phyloP scores from a whole-genome alignment of 2,888 invertebrate species.

The Ernsta delagoae region DNA sequence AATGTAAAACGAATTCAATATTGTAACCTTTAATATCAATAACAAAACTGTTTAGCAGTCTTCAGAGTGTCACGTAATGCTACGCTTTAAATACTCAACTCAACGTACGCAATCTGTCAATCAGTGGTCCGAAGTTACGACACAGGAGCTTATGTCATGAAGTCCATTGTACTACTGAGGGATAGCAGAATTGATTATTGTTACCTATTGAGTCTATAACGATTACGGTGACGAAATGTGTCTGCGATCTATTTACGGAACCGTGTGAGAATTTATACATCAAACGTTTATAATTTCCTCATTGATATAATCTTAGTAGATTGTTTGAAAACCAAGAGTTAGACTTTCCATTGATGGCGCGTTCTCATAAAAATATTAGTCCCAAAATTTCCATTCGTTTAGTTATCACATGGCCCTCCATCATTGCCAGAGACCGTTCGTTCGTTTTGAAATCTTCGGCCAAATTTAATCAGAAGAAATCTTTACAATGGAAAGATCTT shows the following conservation, averaged over 20 bases:
- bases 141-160: constrained; percentile 48
- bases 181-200: background rate
- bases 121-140: constrained; percentile 46
- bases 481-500: no score
- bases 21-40: no score
- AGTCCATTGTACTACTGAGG: constrained; percentile 12
- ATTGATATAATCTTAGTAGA: background rate
- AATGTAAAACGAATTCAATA: no score
- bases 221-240: background rate
- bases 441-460: no score
- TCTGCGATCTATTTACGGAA: background rate
- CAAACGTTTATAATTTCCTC: background rate
- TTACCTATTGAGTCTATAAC: background rate
- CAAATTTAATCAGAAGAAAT: no score
- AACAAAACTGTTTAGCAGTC: background rate
- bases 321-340: background rate
- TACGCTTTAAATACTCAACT: constrained; percentile 48
- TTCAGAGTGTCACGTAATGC: constrained; percentile 33
- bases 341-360: no score
- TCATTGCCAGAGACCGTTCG: no score
- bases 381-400: no score
- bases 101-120: constrained; percentile 56
- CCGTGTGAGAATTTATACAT: background rate
- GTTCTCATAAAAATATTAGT: no score
- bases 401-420: no score